phyloP scores from a whole-genome alignment of 2,888 invertebrate genomes.

The Tridacna crocea region DNA sequence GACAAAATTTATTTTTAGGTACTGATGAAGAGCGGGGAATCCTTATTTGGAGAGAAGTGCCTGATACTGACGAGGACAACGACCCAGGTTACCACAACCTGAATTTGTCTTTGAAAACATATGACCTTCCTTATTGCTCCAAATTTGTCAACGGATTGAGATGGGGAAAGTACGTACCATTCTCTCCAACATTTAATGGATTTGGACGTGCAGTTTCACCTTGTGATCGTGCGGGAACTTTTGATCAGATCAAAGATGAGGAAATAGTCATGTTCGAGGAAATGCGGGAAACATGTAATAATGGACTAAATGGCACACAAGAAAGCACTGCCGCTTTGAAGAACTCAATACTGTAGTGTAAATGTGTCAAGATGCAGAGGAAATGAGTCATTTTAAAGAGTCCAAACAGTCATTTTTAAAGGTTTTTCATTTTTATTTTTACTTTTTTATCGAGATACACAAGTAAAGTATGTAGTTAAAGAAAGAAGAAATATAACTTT shows the following conservation, averaged over 20 bases:
- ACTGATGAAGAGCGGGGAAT: conserved; percentile 64
- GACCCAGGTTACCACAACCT: conserved; percentile 29
- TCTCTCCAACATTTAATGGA: conserved; percentile 58
- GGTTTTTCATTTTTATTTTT: too few relatives aligned
- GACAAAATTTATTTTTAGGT: conserved; percentile 40
- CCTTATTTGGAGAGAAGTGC: conserved; percentile 55
- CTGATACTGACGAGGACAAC: conserved; percentile 29
- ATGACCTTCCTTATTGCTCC: conserved; percentile 62
- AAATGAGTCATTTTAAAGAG: too few relatives aligned
- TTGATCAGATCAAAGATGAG: neutral
- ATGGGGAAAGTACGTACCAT: conserved; percentile 58
- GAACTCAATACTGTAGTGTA: too few relatives aligned
- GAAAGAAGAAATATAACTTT: too few relatives aligned
- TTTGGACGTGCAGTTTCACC: conserved; percentile 30
- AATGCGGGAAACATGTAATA: neutral
- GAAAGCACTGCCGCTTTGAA: too few relatives aligned
- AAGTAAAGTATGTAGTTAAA: too few relatives aligned
- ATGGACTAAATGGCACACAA: too few relatives aligned
- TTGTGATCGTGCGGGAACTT: neutral
- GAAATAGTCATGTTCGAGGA: neutral
- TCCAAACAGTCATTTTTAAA: too few relatives aligned
- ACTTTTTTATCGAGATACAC: too few relatives aligned
- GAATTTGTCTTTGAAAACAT: conserved; percentile 54
- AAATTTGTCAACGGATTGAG: conserved; percentile 38
- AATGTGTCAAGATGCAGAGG: too few relatives aligned